phyloP scores from a whole-genome alignment of 2,797 vertebrate genomes.

The Sparus aurata region DNA sequence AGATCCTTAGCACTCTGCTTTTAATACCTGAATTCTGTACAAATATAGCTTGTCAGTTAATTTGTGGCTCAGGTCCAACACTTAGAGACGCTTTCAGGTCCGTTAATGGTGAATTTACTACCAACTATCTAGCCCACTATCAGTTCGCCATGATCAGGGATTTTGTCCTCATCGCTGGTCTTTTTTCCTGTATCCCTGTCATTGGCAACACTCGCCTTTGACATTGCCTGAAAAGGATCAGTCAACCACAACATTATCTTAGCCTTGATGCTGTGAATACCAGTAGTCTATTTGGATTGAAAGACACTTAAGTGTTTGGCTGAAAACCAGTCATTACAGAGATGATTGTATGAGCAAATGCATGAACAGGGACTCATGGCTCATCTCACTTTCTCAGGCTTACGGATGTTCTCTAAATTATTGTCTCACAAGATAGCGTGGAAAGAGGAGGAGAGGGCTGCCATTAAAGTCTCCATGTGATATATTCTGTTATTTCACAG shows the following conservation, averaged over 20 bases:
- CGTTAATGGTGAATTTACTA: constrained; percentile 29
- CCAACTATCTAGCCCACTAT: background rate
- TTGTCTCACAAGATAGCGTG: constrained; percentile 32
- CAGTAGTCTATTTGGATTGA: constrained; percentile 10
- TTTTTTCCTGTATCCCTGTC: background rate
- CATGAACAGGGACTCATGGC: constrained; percentile 32
- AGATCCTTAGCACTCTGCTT: background rate
- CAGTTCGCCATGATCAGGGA: constrained; percentile 7
- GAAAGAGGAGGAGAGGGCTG: constrained; percentile 11
- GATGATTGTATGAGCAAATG: constrained; percentile 29
- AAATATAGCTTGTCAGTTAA: background rate
- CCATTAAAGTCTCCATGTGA: constrained; percentile 34
- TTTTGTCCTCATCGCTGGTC: constrained; percentile 4
- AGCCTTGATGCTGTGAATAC: constrained; percentile 22
- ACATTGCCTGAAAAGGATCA: constrained; percentile 18
- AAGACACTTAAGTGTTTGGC: constrained; percentile 10
- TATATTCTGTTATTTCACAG: constrained; percentile 34
- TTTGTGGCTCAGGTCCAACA: constrained; percentile 12
- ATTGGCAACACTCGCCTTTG: constrained; percentile 11
- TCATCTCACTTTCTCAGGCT: constrained; percentile 46
- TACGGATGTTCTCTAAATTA: constrained; percentile 41
- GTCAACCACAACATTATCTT: background rate
- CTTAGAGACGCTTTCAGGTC: constrained; percentile 12
- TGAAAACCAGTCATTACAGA: constrained; percentile 34
- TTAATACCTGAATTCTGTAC: background rate